phyloP scores from a whole-genome alignment of 2,113 vertebrate genomes.

The Orycteropus afer region DNA sequence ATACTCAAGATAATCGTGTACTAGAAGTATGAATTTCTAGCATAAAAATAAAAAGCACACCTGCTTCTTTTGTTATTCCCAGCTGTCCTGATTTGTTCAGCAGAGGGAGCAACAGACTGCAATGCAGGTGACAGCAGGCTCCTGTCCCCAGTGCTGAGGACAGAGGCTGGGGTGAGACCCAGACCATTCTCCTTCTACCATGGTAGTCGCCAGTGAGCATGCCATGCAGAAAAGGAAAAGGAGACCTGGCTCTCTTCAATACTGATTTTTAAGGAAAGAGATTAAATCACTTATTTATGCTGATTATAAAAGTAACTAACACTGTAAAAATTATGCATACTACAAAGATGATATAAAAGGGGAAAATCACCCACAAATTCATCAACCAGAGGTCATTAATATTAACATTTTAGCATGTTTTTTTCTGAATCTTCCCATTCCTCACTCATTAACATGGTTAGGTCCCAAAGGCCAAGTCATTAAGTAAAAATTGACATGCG shows the following conservation, averaged over 20 bases:
- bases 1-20: background rate
- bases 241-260: background rate
- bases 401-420: background rate
- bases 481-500: no score
- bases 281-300: background rate
- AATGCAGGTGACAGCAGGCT: background rate
- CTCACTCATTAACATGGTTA: no score
- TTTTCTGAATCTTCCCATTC: constrained; percentile 12
- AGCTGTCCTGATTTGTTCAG: background rate
- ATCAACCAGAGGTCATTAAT: background rate
- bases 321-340: background rate
- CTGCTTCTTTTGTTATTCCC: background rate
- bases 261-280: constrained; percentile 1
- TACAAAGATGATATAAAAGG: background rate
- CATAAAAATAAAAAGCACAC: background rate
- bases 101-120: background rate
- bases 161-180: background rate
- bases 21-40: background rate
- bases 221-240: background rate
- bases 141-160: background rate
- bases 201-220: background rate
- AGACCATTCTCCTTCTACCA: background rate
- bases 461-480: no score
- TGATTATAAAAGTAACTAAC: constrained; percentile 10
- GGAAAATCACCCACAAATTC: background rate